Evolutionary conservation across 2,888 invertebrate species (phyloP), one percentile per base, ranked within the genome.

Genomic region (Penaeus monodon): DNA sequence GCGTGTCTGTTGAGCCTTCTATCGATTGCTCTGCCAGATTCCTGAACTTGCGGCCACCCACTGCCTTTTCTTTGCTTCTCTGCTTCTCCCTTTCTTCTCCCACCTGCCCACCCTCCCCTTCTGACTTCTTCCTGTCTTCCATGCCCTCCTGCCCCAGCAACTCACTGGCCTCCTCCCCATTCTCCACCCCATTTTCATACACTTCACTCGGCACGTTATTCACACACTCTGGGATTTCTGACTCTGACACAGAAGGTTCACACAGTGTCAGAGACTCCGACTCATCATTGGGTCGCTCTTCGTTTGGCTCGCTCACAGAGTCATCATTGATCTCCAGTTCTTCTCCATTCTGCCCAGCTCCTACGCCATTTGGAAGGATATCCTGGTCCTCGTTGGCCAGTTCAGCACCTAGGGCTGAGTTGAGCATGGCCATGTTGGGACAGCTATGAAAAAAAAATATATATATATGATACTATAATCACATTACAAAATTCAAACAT

Each of bases 371-470:
- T 63, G 81, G 85, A 33, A 70, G 73, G n/a, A 79, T 65, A 33
- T 66, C 68, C 8, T 63, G 17, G 20, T 89, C 86, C 22, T 77
- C 89, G 64, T 70, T 81, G 12, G 81, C 68, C 74, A 88, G 64
- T 33, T 87, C 89, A 38, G 84, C 73, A 44, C 90, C 90, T 10
- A 90, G 81, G 27, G 90, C 90, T n/a, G 90, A 90, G 77, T 85
- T 90, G 76, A 90, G 90, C 90, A 90, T 88, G 24, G 88, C 90
- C 88, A 90, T 84, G 80, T 90, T 88, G 20, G 89, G 86, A 20
- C 83, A 84, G 63, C 89, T 89, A 82, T 2, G 57, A 84, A 57
- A 27, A 20, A 33, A 79, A 66, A 57, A 20, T 66, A 6, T 44
- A 38, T n/a, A 29, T 24, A 27, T 22, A 27, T 22, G 20, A 68